Conservation (phyloP, 1,140 invertebrate genomes). For the Drosophila tropicalis region DNA sequence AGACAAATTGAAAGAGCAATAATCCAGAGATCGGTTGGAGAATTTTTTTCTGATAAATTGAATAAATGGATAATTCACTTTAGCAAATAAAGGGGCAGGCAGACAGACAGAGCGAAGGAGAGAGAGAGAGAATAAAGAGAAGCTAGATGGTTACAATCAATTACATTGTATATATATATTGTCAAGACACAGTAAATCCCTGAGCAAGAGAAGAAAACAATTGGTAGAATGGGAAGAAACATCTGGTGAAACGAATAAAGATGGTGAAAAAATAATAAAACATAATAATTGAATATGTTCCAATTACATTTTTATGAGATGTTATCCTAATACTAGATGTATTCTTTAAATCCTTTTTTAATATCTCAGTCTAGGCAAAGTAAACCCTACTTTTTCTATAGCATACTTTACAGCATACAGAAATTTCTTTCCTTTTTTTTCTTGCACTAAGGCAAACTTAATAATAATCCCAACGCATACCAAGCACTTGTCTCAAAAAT, state of each 20-base stretch:
- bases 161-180: neutral
- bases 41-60: neutral
- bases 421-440: no score
- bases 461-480: neutral
- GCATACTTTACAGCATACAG: no score
- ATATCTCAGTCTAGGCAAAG: no score
- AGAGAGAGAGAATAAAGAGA: no score
- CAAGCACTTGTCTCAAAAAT: neutral
- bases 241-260: no score
- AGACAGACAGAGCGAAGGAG: neutral
- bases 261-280: no score
- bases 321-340: no score
- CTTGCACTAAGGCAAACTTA: neutral
- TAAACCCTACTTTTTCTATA: no score
- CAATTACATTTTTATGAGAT: no score
- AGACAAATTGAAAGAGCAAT: conserved; percentile 5
- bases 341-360: no score
- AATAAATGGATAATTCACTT: conserved; percentile 3
- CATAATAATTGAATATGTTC: no score
- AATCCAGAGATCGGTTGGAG: neutral
- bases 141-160: neutral
- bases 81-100: neutral
- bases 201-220: neutral
- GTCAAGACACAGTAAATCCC: neutral
- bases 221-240: no score